Percentiles rank a stretch among this genome's conserved stretches.
These are phyloP conservation scores for Diorhabda carinulata DNA, from an alignment of 1,140 invertebrate species.

Conservation along the genomic window DNA sequence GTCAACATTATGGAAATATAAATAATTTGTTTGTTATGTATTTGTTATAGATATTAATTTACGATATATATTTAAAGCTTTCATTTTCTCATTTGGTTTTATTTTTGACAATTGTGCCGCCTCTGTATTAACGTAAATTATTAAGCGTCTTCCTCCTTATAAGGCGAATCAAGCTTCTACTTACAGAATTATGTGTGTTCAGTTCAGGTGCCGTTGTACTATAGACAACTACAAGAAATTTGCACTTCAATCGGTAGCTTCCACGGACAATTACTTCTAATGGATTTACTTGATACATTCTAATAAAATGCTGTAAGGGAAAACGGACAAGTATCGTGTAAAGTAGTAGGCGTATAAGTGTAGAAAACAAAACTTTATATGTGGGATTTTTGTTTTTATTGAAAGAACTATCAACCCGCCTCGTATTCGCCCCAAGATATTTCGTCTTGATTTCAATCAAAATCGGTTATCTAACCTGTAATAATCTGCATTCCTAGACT, in stretches of 20 bases:
- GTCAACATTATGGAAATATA: too few relatives aligned
- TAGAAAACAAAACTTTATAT: neutral
- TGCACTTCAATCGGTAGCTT: slow-evolving; percentile 1
- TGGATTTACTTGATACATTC: neutral
- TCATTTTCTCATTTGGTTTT: too few relatives aligned
- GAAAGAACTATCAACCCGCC: too few relatives aligned
- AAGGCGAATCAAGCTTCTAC: neutral
- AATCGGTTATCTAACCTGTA: too few relatives aligned
- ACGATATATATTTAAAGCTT: too few relatives aligned
- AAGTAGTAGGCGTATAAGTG: neutral
- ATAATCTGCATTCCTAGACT: too few relatives aligned
- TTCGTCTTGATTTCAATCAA: too few relatives aligned
- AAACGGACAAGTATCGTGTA: neutral
- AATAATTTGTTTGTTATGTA: too few relatives aligned
- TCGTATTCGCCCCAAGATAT: too few relatives aligned
- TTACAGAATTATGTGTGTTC: slow-evolving; percentile 4
- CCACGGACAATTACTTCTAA: neutral
- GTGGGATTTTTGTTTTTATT: too few relatives aligned
- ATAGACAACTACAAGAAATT: slow-evolving; percentile 2
- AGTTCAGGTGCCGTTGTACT: slow-evolving; percentile 17
- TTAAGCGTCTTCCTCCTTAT: neutral
- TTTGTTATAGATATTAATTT: too few relatives aligned
- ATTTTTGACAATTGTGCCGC: too few relatives aligned
- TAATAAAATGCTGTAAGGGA: neutral
- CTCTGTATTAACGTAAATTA: neutral